Percentiles rank a stretch among this genome's conserved stretches.
These are phyloP conservation scores for Gryllus bimaculatus DNA, from an alignment of 1,140 invertebrate species.

Conservation along the genomic window DNA sequence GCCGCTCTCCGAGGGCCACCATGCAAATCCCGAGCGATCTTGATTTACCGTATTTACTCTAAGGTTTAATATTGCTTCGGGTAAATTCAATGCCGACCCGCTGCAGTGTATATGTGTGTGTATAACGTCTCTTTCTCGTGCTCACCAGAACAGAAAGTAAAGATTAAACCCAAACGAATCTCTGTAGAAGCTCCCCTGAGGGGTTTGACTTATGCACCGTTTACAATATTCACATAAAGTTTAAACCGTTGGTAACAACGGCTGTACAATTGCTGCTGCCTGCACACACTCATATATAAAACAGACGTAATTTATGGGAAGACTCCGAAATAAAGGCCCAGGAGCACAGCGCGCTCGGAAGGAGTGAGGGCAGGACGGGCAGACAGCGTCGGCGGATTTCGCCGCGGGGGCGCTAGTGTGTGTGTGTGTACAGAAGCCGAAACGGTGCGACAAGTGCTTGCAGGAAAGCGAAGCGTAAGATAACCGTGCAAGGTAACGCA, in stretches of 20 bases:
- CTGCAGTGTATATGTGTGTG: neutral
- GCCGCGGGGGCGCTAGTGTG: too few relatives aligned
- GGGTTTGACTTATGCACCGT: constrained; percentile 3
- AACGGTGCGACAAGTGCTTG: too few relatives aligned
- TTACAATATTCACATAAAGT: neutral
- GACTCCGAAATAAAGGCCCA: neutral
- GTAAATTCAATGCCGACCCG: neutral
- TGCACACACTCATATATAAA: neutral
- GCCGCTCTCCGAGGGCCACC: neutral
- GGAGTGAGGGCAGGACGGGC: neutral
- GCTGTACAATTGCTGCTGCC: neutral
- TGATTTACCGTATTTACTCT: constrained; percentile 5
- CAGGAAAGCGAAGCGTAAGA: too few relatives aligned
- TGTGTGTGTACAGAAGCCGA: too few relatives aligned
- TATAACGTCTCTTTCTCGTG: constrained; percentile 1
- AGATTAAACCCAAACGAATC: constrained; percentile 1
- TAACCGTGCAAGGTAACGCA: too few relatives aligned
- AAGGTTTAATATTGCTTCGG: neutral
- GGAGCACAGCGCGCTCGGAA: neutral
- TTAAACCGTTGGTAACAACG: constrained; percentile 4
- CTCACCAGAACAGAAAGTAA: constrained; percentile 1
- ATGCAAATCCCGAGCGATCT: neutral
- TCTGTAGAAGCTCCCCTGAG: neutral
- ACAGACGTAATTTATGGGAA: neutral
- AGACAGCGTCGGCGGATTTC: too few relatives aligned